phyloP scores from a whole-genome alignment of 2,113 vertebrate species.

The Penelope pileata region DNA sequence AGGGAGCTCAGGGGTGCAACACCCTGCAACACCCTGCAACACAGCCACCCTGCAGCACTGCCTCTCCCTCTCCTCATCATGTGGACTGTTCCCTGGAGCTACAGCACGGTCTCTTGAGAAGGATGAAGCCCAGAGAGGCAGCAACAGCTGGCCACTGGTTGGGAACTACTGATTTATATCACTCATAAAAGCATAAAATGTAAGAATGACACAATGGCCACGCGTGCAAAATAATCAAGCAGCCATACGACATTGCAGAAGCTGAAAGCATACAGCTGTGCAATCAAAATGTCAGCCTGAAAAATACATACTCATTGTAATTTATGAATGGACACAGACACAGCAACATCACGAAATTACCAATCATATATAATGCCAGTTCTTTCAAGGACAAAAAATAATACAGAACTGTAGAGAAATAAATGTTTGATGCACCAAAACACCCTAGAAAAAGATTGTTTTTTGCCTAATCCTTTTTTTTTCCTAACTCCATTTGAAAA shows the following conservation, averaged over 20 bases:
- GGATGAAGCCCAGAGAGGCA: not conserved
- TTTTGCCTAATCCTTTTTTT: not conserved
- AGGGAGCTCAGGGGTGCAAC: not conserved
- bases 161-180: not conserved
- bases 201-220: not conserved
- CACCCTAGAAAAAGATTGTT: not conserved
- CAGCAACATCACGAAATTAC: not conserved
- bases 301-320: not conserved
- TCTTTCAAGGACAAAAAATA: not conserved
- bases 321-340: not conserved
- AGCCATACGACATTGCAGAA: not conserved
- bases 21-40: no score
- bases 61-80: not conserved
- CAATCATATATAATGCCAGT: not conserved
- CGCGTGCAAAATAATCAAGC: not conserved
- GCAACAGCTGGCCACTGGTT: not conserved
- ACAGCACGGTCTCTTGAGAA: not conserved
- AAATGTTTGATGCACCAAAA: not conserved
- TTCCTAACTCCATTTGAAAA: not conserved
- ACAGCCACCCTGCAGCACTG: rapidly evolving
- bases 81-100: not conserved
- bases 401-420: not conserved
- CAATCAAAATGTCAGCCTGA: not conserved
- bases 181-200: not conserved
- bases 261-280: not conserved